These are phyloP conservation scores for Carollia perspicillata DNA, from an alignment of 2,113 vertebrate species.

Conservation along the genomic window DNA sequence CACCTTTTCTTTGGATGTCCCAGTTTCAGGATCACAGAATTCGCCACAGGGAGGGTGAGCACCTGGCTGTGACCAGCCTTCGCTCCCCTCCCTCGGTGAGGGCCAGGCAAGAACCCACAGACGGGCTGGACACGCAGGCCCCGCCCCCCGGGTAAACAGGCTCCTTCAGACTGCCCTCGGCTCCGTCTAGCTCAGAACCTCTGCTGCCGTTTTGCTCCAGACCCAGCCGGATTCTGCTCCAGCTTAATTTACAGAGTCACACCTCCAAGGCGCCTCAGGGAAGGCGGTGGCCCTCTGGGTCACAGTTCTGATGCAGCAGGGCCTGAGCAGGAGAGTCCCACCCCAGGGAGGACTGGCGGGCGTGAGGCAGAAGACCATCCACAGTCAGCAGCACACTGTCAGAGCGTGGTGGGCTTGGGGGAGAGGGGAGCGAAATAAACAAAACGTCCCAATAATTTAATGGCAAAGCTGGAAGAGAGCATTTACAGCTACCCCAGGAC, in stretches of 20 bases:
- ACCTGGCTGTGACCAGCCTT: not conserved
- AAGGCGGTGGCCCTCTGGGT: not conserved
- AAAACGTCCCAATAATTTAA: conserved; percentile 83
- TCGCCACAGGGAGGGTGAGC: not conserved
- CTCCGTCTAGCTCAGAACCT: not conserved
- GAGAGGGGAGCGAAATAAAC: conserved; percentile 67
- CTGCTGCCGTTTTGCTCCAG: not conserved
- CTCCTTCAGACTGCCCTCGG: not conserved
- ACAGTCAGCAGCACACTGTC: not conserved
- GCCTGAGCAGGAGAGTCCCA: conserved; percentile 24
- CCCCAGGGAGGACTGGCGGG: not conserved
- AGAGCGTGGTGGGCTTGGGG: not conserved
- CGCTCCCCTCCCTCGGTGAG: not conserved
- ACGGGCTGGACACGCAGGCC: not conserved
- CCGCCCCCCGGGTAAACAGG: not conserved
- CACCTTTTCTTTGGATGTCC: not conserved
- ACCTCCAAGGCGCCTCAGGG: not conserved
- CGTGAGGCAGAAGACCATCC: conserved; percentile 9
- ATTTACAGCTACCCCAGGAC: conserved; percentile 73
- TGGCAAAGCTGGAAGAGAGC: conserved; percentile 78
- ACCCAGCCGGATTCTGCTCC: not conserved
- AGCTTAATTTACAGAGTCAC: not conserved
- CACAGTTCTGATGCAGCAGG: conserved; percentile 6
- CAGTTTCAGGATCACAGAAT: not conserved
- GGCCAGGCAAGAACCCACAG: not conserved